These are phyloP conservation scores for Drosophila melanocephala DNA, from an alignment of 2,888 invertebrate genomes.

Conservation along the genomic window DNA sequence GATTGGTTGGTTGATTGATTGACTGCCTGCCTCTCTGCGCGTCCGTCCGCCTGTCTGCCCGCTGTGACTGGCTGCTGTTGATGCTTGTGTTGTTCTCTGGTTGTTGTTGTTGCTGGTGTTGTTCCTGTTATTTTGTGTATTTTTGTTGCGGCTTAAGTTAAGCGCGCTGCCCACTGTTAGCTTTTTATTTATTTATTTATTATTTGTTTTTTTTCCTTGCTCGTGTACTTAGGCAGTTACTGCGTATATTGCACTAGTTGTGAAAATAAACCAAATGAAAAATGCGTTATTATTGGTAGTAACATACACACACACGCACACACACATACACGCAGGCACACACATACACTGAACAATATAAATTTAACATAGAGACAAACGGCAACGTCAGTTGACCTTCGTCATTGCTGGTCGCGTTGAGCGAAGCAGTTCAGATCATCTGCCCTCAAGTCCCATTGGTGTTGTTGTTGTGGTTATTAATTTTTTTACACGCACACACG, in stretches of 20 bases:
- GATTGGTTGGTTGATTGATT: not conserved
- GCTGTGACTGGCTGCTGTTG: conserved; percentile 7
- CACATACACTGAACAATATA: conserved; percentile 23
- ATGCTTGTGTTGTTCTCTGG: not conserved
- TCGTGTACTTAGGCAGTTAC: conserved; percentile 28
- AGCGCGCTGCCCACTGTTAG: conserved; percentile 23
- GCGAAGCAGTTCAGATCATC: conserved; percentile 23
- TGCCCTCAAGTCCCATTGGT: conserved; percentile 10
- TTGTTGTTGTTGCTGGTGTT: conserved; percentile 7
- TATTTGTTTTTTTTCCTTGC: not conserved
- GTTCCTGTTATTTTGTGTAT: conserved; percentile 1
- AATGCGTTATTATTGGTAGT: conserved; percentile 15
- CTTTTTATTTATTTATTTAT: not conserved
- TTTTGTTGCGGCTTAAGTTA: conserved; percentile 3
- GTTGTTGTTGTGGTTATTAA: not conserved
- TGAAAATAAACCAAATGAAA: conserved; percentile 34
- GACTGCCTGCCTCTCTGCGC: not conserved
- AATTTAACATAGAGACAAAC: conserved; percentile 32
- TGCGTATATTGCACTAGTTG: conserved; percentile 49
- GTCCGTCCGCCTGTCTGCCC: conserved; percentile 26
- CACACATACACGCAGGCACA: conserved; percentile 5
- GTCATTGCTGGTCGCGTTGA: conserved; percentile 35
- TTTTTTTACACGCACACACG: conserved; percentile 15
- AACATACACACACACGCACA: conserved; percentile 6
- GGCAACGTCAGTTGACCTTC: conserved; percentile 58